Evolutionary conservation across 2,888 invertebrate species (phyloP), one percentile per base, ranked within the genome.

Genomic region (Amblyteles armatorius): DNA sequence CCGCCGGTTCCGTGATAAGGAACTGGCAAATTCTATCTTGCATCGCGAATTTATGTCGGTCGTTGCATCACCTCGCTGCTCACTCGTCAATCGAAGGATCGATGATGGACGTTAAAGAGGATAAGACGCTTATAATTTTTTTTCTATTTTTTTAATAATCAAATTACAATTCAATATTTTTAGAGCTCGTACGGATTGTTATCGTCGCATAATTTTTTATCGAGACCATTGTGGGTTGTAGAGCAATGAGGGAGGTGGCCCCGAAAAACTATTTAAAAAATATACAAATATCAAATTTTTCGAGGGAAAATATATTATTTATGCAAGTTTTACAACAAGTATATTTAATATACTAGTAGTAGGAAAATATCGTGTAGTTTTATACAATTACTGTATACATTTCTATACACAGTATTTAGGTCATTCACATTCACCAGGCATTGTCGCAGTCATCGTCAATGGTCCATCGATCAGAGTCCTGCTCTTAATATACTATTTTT

Each of bases 1-100:
- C 84, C 84, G 83, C 63, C 79, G 22, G 60, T 33, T 68, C 13
- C 44, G 68, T 74, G 81, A 84, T 84, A 81, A 84, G 69, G 74
- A 81, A 78, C 76, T 67, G 6, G 33, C 60, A 74, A 81, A 84
- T 74, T 82, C 6, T 63, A 74, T 65, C 69, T 48, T 36, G 36
- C 78, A 69, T 69, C 69, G 82, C 52, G 55, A 63, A 84, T 74
- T 78, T 29, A 68, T 69, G 81, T 82, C 81, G 67, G 68, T 36
- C 40, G 33, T 84, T 84, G 78, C 82, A 11, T 33, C 73, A 82
- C 69, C 69, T 16, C 33, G n/a, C 16, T 63, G 29, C 29, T 33
- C 29, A 2, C 63, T 16, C 26, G 16, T 33, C 63, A n/a, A 63
- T 63, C 63, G 33, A 33, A 7, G 16, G n/a, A 63, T 13, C 29